phyloP scores from a whole-genome alignment of 1,140 invertebrate species.

The Ostrea edulis region DNA sequence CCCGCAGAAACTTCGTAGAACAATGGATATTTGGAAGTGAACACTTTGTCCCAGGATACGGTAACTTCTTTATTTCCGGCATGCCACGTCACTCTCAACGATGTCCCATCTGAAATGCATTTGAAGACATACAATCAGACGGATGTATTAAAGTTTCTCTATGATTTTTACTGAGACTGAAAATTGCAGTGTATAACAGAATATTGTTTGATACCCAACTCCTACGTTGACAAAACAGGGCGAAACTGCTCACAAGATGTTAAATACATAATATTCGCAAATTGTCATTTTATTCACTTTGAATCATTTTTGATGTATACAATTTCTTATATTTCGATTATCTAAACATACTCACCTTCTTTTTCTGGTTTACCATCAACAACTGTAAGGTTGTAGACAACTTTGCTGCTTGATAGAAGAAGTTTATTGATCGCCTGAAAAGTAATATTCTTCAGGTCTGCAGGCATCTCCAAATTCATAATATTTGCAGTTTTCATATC shows the following conservation, averaged over 20 bases:
- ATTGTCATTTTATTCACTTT: not conserved
- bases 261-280: not conserved
- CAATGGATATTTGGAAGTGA: constrained; percentile 48
- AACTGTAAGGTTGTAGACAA: constrained; percentile 42
- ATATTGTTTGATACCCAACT: not conserved
- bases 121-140: not conserved
- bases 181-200: not conserved
- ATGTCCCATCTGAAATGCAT: constrained; percentile 17
- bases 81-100: constrained; percentile 31
- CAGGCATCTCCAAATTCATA: constrained; percentile 4
- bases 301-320: not conserved
- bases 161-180: not conserved
- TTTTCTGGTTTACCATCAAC: not conserved
- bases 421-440: constrained; percentile 45
- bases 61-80: constrained; percentile 41
- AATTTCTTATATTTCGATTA: not conserved
- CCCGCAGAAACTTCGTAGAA: constrained; percentile 58
- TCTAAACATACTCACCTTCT: not conserved
- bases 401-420: constrained; percentile 17
- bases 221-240: not conserved
- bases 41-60: constrained; percentile 53
- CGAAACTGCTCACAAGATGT: not conserved
- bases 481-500: constrained; percentile 25
- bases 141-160: not conserved
- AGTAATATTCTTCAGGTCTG: constrained; percentile 28